These are phyloP conservation scores for Rhynchonycteris naso DNA, from an alignment of 2,797 vertebrate genomes.

Conservation along the genomic window DNA sequence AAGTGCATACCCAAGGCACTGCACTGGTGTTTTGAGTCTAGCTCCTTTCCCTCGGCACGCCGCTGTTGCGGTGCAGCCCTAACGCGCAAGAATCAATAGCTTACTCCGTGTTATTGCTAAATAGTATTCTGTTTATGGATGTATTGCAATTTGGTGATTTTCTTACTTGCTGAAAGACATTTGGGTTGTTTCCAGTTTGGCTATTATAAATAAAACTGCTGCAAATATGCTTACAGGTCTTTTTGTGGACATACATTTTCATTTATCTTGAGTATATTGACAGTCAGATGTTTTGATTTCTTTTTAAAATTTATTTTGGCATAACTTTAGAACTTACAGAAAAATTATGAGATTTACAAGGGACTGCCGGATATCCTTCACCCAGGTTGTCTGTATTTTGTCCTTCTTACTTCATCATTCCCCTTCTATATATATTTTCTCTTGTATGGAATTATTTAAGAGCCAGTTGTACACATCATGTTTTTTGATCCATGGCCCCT, in stretches of 20 bases:
- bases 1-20: not conserved
- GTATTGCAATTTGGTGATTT: too few relatives aligned
- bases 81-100: fast-evolving
- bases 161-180: not conserved
- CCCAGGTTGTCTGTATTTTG: not conserved
- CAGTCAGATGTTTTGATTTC: not conserved
- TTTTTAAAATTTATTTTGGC: not conserved
- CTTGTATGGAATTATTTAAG: not conserved
- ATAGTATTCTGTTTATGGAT: not conserved
- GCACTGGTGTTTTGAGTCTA: not conserved
- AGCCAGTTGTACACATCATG: not conserved
- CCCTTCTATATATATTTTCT: not conserved
- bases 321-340: not conserved
- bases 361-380: not conserved
- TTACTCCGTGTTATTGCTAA: fast-evolving
- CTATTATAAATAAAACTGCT: not conserved
- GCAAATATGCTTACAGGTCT: not conserved
- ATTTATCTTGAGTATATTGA: not conserved
- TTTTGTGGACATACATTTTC: not conserved
- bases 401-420: not conserved
- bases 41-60: not conserved
- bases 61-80: fast-evolving
- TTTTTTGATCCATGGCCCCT: not conserved
- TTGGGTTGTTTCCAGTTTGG: not conserved
- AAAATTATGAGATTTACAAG: not conserved